Evolutionary conservation across 2,113 vertebrate genomes (phyloP), one percentile per base, ranked within the genome.

Genomic region (Clupea harengus): DNA sequence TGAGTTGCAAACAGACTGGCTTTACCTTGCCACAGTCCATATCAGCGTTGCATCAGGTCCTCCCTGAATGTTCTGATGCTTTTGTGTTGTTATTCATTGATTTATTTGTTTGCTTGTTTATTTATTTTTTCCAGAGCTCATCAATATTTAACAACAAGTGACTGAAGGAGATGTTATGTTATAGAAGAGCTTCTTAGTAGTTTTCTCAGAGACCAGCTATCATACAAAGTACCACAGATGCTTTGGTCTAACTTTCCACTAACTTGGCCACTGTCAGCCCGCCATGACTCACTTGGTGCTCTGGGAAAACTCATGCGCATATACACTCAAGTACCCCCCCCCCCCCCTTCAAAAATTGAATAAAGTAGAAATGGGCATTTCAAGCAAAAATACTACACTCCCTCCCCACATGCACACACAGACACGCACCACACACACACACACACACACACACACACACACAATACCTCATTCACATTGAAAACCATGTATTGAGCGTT

Each of bases 111-210:
- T 78, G 28, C 28, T 28, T 78, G 32, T 78, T 78, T 64, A 64
- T 64, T 64, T 78, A 78, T 20, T 78, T 78, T 78, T 39, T 39
- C 1, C 32, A 17, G 28, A 78, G 25, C 15, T 78, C 32, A 78
- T 78, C 28, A 78, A 78, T 78, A 78, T 78, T 78, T 78, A 11
- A 78, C 72, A 78, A 20, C 54, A 60, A 78, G 72, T 78, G 72
- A 78, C 72, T 15, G 10, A 32, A 15, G 67, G 11, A 39, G 25
- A 78, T 78, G 39, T 39, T 78, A 47, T 47, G 67, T 2, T 78
- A 32, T 39, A 32, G 72, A 13, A 78, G 28, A 67, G 22, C n/a
- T 25, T 64, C 18, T 64, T 64, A 64, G 22, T 22, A 2, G 25
- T 28, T 75, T 39, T 78, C 10, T 39, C 15, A 39, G 52, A 60